These are phyloP conservation scores for Ceyx cyanopectus DNA, from an alignment of 2,113 vertebrate genomes.

Conservation along the genomic window DNA sequence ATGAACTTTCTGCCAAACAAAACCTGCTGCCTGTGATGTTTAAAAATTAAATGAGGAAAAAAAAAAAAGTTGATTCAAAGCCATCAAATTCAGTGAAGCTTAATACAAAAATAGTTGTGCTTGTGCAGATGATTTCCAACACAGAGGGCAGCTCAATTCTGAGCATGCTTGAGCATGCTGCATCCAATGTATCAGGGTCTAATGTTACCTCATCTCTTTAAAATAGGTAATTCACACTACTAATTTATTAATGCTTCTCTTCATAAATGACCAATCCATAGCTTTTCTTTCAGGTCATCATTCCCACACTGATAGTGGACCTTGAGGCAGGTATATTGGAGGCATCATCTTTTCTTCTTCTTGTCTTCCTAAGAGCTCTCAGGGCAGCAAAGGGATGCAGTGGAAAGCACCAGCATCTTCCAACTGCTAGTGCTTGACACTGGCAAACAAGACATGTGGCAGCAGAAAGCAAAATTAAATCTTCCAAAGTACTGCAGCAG, in stretches of 20 bases:
- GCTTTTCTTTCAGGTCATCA: conserved; percentile 13
- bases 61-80: background rate
- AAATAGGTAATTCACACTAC: background rate
- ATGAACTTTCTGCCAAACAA: background rate
- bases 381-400: background rate
- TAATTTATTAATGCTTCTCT: conserved; percentile 4
- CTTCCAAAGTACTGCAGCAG: background rate
- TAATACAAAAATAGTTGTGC: background rate
- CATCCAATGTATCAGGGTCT: background rate
- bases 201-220: background rate
- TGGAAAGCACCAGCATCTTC: background rate
- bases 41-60: background rate
- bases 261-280: background rate
- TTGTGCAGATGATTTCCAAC: background rate
- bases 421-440: background rate
- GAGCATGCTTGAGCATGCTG: background rate
- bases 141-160: background rate
- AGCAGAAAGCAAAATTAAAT: background rate
- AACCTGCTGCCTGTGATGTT: background rate
- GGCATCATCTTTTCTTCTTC: background rate
- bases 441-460: background rate
- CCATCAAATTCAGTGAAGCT: background rate
- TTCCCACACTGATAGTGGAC: background rate
- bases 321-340: background rate
- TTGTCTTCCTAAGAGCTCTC: fast-evolving